Evolutionary conservation across 2,113 vertebrate genomes (phyloP).

Genomic region (Athene cunicularia): DNA sequence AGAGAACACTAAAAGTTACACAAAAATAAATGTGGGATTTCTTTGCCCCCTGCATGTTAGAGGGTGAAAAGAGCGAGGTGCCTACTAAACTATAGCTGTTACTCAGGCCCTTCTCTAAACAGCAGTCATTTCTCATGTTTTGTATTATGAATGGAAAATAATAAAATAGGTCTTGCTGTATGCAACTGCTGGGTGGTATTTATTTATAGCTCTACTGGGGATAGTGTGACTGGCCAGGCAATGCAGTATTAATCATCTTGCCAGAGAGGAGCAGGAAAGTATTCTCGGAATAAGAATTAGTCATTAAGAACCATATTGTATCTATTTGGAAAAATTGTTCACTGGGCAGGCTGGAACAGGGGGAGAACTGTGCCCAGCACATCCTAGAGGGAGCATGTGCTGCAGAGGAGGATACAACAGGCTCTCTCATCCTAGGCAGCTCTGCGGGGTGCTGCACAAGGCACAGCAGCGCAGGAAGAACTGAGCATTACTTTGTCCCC

Average conservation of each 20-base stretch:
- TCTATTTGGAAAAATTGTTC: neutral
- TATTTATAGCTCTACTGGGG: constrained; percentile 56
- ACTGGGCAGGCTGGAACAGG: neutral
- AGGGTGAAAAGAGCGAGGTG: neutral
- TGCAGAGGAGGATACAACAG: neutral
- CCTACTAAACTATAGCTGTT: neutral
- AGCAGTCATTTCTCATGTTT: neutral
- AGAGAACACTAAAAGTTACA: neutral
- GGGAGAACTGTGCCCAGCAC: neutral
- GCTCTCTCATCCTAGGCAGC: neutral
- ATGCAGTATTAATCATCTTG: constrained; percentile 50
- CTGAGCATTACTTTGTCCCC: neutral
- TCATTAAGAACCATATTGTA: neutral
- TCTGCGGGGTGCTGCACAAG: neutral
- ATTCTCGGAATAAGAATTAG: constrained; percentile 46
- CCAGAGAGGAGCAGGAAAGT: neutral
- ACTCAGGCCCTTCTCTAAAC: neutral
- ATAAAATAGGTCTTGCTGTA: constrained; percentile 36
- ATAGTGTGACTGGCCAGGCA: constrained; percentile 48
- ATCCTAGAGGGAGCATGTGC: neutral
- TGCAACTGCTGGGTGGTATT: constrained; percentile 43
- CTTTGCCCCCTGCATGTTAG: neutral
- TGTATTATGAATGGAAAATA: constrained; percentile 61
- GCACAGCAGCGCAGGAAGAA: fast-evolving
- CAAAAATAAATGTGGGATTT: neutral